Evolutionary conservation across 1,140 invertebrate genomes (phyloP), one percentile per base, ranked within the genome.

Genomic region (Drosophila kanapiae): DNA sequence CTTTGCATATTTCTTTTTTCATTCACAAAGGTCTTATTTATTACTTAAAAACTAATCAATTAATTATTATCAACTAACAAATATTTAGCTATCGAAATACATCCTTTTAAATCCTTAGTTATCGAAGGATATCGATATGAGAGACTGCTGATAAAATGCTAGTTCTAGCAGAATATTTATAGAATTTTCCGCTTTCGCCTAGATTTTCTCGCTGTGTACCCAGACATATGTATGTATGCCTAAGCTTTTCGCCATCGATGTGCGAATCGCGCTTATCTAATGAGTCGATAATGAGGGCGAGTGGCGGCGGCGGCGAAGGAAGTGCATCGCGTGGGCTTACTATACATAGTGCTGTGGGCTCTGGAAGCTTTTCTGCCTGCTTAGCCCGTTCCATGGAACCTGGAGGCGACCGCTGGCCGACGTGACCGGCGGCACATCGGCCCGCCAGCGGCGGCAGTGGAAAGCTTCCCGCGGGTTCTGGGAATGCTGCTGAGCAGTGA

Each of bases 391-490:
- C 58, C 42, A 31, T 47, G 62, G 29, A 49, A 33, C 37, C 63
- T 31, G 43, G 37, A 56, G 76, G 80, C 63, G 62, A 78, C 63
- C 51, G 18, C 31, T 59, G 82, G 83, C 29, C 53, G 84, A 86
- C 83, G 83, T 86, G 83, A 86, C 83, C 84, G 60, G 18, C 53
- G 40, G 80, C 83, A 86, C 85, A 83, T 80, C 62, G 33, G 35
- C 18, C 38, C 2, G 8, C 10, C 27, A 2, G 56, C 2, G 11
- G 40, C n/a, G 31, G 1, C 33, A 2, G 29, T 18, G 35, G 5
- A 70, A 68, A 70, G 67, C 67, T 70, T 68, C 67, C 61, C 65
- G 65, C 45, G 45, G 67, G 47, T 53, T 69, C 60, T 42, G 65
- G 29, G 31, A 27, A 31, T 45, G 7, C 37, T 8, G 14, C 48